phyloP scores from a whole-genome alignment of 2,113 vertebrate genomes.

The Dipodomys merriami region DNA sequence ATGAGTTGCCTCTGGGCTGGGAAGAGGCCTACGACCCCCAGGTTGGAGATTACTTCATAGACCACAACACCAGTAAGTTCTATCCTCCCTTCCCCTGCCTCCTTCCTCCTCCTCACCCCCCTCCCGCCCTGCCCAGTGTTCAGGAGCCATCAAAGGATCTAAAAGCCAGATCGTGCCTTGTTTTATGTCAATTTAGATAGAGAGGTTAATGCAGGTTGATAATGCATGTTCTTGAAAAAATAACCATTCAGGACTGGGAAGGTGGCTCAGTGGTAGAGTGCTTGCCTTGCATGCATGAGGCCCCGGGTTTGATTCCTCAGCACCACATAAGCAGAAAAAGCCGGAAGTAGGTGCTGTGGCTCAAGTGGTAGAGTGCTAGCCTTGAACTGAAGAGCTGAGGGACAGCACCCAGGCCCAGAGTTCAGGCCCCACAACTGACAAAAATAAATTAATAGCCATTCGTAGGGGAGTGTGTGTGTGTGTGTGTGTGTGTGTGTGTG shows the following conservation, averaged over 20 bases:
- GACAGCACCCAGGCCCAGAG: too few species aligned
- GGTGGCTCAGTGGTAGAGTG: too few species aligned
- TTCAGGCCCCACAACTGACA: too few species aligned
- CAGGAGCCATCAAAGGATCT: not conserved
- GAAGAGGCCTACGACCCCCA: constrained; percentile 96
- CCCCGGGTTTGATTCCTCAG: too few species aligned
- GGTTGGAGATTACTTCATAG: constrained; percentile 97
- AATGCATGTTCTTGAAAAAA: constrained; percentile 45
- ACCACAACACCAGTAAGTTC: constrained; percentile 98
- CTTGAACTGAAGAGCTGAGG: too few species aligned
- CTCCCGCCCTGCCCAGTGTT: not conserved
- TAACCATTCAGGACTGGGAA: not conserved
- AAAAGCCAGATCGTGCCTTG: constrained; percentile 49
- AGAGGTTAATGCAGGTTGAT: constrained; percentile 36
- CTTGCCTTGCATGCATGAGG: too few species aligned
- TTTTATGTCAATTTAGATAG: constrained; percentile 38
- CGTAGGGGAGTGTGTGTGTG: too few species aligned
- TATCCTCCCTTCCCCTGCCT: not conserved
- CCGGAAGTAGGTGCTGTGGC: too few species aligned
- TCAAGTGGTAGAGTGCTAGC: too few species aligned
- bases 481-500: too few species aligned
- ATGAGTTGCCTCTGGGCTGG: constrained; percentile 97
- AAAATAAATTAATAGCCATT: not conserved
- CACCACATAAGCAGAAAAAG: too few species aligned
- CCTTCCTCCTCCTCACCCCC: not conserved